These are phyloP conservation scores for Mamestra configurata DNA, from an alignment of 1,140 invertebrate species.

Conservation along the genomic window DNA sequence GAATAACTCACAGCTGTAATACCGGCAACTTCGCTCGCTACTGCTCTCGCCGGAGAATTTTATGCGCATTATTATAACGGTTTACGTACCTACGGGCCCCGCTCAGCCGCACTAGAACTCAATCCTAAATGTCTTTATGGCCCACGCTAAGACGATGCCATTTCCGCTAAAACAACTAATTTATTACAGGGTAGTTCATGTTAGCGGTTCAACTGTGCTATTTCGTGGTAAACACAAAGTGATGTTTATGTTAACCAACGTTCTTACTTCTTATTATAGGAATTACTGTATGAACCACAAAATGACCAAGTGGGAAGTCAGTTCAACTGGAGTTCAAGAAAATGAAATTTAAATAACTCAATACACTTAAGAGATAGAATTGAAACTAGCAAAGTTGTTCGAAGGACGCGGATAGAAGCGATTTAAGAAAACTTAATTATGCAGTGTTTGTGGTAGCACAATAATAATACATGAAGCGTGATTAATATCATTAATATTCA, in stretches of 20 bases:
- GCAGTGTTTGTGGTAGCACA: conserved; percentile 10
- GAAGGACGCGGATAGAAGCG: conserved; percentile 4
- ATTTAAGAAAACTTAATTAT: conserved; percentile 24
- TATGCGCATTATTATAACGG: conserved; percentile 70
- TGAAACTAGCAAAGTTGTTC: conserved; percentile 28
- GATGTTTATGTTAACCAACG: conserved; percentile 24
- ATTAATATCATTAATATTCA: conserved; percentile 68
- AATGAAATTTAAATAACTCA: conserved; percentile 34
- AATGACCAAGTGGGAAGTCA: conserved; percentile 5
- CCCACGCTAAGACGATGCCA: conserved; percentile 57
- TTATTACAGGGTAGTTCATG: conserved; percentile 57
- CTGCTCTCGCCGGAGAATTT: conserved; percentile 65
- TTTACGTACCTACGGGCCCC: conserved; percentile 56
- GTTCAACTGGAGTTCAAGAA: conserved; percentile 6
- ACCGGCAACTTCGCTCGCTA: conserved; percentile 63
- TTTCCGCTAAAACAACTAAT: conserved; percentile 63
- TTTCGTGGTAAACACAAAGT: conserved; percentile 46
- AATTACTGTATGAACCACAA: not conserved
- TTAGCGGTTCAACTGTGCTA: conserved; percentile 49
- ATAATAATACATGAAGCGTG: conserved; percentile 44
- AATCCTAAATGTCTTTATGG: conserved; percentile 66
- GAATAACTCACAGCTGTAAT: conserved; percentile 70
- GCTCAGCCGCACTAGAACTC: conserved; percentile 55
- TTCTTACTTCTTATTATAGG: conserved; percentile 4
- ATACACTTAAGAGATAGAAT: conserved; percentile 22